Evolutionary conservation across 2,113 vertebrate species (phyloP).

Genomic region (Spea bombifrons): DNA sequence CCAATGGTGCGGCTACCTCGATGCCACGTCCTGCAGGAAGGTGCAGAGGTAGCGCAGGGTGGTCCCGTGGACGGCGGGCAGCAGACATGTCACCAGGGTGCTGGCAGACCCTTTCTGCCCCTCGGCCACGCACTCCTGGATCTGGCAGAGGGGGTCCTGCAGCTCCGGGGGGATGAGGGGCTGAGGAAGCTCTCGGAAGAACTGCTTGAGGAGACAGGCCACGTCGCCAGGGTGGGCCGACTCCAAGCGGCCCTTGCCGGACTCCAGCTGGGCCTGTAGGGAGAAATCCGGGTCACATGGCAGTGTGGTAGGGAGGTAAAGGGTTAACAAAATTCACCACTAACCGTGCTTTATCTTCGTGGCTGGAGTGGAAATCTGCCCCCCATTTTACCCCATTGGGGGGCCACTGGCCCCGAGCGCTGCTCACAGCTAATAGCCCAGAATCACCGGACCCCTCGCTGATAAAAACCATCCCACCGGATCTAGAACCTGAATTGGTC

Average conservation of each 20-base stretch:
- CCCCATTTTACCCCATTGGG: too few relatives aligned
- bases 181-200: slow-evolving; percentile 56
- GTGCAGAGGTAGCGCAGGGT: slow-evolving; percentile 56
- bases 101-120: slow-evolving; percentile 41
- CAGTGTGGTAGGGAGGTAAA: too few relatives aligned
- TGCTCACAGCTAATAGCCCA: too few relatives aligned
- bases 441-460: too few relatives aligned
- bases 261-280: slow-evolving; percentile 42
- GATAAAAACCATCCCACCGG: too few relatives aligned
- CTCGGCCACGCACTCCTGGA: slow-evolving; percentile 50
- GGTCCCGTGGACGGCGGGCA: slow-evolving; percentile 43
- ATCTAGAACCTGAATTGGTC: too few relatives aligned
- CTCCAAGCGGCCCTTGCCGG: slow-evolving; percentile 23
- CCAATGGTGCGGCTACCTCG: slow-evolving; percentile 48
- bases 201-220: slow-evolving; percentile 60
- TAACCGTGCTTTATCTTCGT: too few relatives aligned
- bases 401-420: too few relatives aligned
- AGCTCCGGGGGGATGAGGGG: slow-evolving; percentile 57
- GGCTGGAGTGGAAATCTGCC: too few relatives aligned
- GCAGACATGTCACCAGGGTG: slow-evolving; percentile 57
- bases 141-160: slow-evolving; percentile 57
- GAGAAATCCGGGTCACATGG: not conserved
- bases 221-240: slow-evolving; percentile 58
- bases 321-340: too few relatives aligned
- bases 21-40: slow-evolving; percentile 57